phyloP scores from a whole-genome alignment of 1,140 invertebrate species.

The Alviniconcha marisindica region DNA sequence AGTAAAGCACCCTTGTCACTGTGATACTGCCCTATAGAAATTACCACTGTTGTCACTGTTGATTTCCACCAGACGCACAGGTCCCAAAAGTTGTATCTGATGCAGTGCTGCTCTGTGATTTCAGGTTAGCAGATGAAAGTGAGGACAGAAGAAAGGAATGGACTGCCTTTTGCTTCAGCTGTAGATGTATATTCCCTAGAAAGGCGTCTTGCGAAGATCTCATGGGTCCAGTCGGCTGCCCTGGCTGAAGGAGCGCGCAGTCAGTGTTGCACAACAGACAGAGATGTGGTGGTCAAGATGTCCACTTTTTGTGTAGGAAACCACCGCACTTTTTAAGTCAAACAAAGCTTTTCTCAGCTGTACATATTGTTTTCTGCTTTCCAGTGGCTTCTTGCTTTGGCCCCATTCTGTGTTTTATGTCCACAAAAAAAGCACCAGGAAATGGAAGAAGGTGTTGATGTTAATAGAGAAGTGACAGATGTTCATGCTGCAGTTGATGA shows the following conservation, averaged over 20 bases:
- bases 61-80: too few relatives aligned
- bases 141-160: background rate
- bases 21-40: too few relatives aligned
- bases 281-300: conserved; percentile 17
- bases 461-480: too few relatives aligned
- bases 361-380: conserved; percentile 20
- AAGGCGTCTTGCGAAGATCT: background rate
- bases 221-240: background rate
- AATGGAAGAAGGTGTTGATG: too few relatives aligned
- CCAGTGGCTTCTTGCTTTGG: background rate
- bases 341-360: background rate
- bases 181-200: conserved; percentile 10
- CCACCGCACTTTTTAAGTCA: background rate
- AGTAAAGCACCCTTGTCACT: too few relatives aligned
- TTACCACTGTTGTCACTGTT: too few relatives aligned
- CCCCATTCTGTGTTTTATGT: too few relatives aligned
- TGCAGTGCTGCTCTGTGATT: background rate
- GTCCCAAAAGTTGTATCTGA: too few relatives aligned
- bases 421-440: too few relatives aligned
- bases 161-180: conserved; percentile 20
- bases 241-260: background rate
- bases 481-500: too few relatives aligned
- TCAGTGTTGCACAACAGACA: background rate
- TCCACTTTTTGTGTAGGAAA: background rate
- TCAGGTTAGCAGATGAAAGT: background rate